These are phyloP conservation scores for Heteromyza rotundicornis DNA, from an alignment of 2,888 invertebrate genomes.

Conservation along the genomic window DNA sequence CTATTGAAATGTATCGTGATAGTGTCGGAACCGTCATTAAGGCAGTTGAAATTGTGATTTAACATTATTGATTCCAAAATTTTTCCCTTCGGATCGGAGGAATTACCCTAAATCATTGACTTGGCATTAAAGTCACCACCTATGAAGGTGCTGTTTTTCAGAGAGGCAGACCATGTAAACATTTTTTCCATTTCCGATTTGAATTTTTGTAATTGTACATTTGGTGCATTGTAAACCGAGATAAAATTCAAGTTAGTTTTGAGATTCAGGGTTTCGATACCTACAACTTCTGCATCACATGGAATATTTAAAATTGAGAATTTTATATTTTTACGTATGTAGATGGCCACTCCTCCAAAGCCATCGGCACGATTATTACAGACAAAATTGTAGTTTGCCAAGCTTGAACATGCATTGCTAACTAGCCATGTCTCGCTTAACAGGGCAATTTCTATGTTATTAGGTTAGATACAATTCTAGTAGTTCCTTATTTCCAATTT, in stretches of 20 bases:
- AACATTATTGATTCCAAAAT: no score
- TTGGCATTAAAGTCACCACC: conserved; percentile 13
- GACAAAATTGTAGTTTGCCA: conserved; percentile 16
- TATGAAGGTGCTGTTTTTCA: neutral
- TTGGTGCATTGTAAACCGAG: conserved; percentile 10
- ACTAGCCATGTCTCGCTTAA: conserved; percentile 17
- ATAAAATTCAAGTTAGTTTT: conserved; percentile 17
- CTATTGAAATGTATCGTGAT: no score
- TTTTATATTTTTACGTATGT: conserved; percentile 15
- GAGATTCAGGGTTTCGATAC: conserved; percentile 14
- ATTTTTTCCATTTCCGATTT: neutral
- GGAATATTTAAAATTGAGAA: conserved; percentile 7
- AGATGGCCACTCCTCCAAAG: conserved; percentile 18
- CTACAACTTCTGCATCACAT: neutral
- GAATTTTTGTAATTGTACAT: neutral
- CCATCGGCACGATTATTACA: conserved; percentile 10
- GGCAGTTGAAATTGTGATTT: neutral
- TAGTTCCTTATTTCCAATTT: conserved; percentile 11
- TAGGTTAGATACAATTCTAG: conserved; percentile 11
- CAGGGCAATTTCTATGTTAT: conserved; percentile 14
- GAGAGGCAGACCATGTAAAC: neutral
- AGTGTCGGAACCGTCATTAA: conserved; percentile 8
- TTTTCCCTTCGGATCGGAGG: no score
- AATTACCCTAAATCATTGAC: neutral
- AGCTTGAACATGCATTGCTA: conserved; percentile 8